Base-by-base conservation (phyloP, 2,113 vertebrate species). In the Cochlearius cochlearius region DNA sequence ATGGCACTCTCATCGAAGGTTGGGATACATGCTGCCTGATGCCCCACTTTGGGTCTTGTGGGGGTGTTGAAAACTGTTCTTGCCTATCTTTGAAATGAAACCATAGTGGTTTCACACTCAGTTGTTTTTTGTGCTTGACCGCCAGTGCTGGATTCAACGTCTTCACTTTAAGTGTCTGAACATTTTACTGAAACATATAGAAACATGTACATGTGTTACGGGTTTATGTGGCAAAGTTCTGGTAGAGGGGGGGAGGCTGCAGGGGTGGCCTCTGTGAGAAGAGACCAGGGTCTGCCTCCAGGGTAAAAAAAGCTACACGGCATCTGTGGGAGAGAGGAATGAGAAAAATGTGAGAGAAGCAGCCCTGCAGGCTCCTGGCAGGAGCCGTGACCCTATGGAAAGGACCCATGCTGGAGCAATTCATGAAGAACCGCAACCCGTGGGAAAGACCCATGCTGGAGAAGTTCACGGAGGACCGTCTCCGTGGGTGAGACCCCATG, bases 401-500 rank as follows among this genome's bases (percentile, higher is more conserved):
- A 36, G 32, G 38, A 45, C 22, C 10, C 17, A 32, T 0, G 3
- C 22, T 34, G 26, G 16, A 52, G 36, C 7, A 34, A 3, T 15
- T 56, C 1, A 1, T 56, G 32, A 36, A 55, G 59, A 41, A 18
- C 38, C 34, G 22, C 29, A 73, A 20, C 29, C 41, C 6, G 41
- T 43, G 41, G 41, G 41, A 43, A 43, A 43, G 14, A 43, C 41
- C 69, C 5, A 23, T 0, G 1, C 9, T 50, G 36, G 66, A 60
- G 29, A 59, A 3, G 29, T 39, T 56, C 3, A 4, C 23, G 23
- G 20, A 64, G 26, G 39, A 45, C 26, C 26, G 25, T 32, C 5
- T 75, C 15, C 16, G 2, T 53, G 41, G 27, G 12, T 13, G 20
- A 39, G 29, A 41, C 41, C 4, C 21, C 25, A 30, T 0, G 1